Evolutionary conservation across 2,113 vertebrate species (phyloP).

Genomic region (Blennius ocellaris): DNA sequence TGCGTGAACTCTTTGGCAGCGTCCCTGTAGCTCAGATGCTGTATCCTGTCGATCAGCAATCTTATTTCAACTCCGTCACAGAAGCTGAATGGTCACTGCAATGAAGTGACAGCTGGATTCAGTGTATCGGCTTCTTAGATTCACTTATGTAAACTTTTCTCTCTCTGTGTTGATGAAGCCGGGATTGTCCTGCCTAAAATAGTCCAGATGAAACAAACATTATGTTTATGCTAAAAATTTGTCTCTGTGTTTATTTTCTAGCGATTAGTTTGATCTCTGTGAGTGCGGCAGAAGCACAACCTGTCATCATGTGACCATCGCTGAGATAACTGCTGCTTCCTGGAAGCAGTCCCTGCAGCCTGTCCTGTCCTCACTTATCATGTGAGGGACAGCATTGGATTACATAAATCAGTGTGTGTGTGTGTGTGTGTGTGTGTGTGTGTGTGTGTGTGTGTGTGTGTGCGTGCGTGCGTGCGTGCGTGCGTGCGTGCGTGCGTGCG

Average conservation of each 20-base stretch:
- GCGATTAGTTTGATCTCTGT: slow-evolving; percentile 35
- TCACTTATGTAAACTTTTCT: slow-evolving; percentile 1
- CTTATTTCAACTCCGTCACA: slow-evolving; percentile 35
- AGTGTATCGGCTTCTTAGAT: background rate
- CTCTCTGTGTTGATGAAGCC: background rate
- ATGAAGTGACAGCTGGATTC: slow-evolving; percentile 13
- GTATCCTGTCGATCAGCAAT: slow-evolving; percentile 33
- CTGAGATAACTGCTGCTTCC: slow-evolving; percentile 66
- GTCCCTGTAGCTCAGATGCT: slow-evolving; percentile 20
- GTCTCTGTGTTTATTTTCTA: background rate
- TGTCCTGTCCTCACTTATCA: slow-evolving; percentile 75
- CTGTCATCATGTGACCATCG: slow-evolving; percentile 73
- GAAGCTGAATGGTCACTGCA: slow-evolving; percentile 26
- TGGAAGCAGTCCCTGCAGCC: slow-evolving; percentile 74
- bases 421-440: slow-evolving; percentile 15
- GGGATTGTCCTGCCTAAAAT: background rate
- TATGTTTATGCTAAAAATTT: background rate
- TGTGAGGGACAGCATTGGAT: slow-evolving; percentile 73
- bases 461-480: slow-evolving; percentile 23
- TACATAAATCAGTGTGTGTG: slow-evolving; percentile 66
- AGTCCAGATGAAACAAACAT: too few relatives aligned
- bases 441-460: slow-evolving; percentile 37
- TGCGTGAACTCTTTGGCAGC: slow-evolving; percentile 41
- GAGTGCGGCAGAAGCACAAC: slow-evolving; percentile 41
- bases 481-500: slow-evolving; percentile 33